Evolutionary conservation across 2,888 invertebrate species (phyloP), one percentile per base, ranked within the genome.

Genomic region (Slavum lentiscoides): DNA sequence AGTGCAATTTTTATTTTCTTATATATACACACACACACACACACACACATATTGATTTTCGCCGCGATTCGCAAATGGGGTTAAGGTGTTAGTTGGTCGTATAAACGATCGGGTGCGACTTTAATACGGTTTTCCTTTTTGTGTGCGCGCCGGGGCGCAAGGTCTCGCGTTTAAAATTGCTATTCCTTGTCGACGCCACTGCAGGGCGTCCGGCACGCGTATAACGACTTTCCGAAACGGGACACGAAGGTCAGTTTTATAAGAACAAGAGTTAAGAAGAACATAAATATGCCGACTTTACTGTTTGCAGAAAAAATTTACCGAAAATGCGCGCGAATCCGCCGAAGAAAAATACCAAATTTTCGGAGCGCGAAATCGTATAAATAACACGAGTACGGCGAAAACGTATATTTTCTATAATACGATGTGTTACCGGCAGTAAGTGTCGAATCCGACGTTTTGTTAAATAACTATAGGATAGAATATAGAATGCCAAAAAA

Each of bases 71-170:
- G 39, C 70, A 64, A 80, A 70, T 72, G 70, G 69, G 77, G 77
- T 80, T 80, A 80, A 80, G 77, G 77, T 80, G 77, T 58, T 80
- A 80, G 77, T 80, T 64, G 70, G 70, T 23, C 70, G 70, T 64
- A 23, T 23, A 37, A 69, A 70, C 70, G 55, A 55, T 80, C 62
- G 9, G 53, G 39, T 62, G 19, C 23, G 77, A 61, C 62, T 70
- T 70, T 80, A 80, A 62, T 80, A 80, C 64, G 39, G 64, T 80
- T 80, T 80, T 69, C 77, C 77, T 80, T 80, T 75, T 80, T 70
- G 58, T 64, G 23, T 0, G 55, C 77, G 19, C 77, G 19, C 69
- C 77, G 39, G 77, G 77, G 70, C 19, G 77, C 37, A 69, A 69
- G 53, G 69, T 4, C 19, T 11, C 61, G 21, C 43, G 55, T 64